A percentile compares a stretch with the other conserved stretches of the same genome.
These are phyloP conservation scores for Thaumetopoea pityocampa DNA, from an alignment of 1,140 invertebrate species.

Conservation along the genomic window DNA sequence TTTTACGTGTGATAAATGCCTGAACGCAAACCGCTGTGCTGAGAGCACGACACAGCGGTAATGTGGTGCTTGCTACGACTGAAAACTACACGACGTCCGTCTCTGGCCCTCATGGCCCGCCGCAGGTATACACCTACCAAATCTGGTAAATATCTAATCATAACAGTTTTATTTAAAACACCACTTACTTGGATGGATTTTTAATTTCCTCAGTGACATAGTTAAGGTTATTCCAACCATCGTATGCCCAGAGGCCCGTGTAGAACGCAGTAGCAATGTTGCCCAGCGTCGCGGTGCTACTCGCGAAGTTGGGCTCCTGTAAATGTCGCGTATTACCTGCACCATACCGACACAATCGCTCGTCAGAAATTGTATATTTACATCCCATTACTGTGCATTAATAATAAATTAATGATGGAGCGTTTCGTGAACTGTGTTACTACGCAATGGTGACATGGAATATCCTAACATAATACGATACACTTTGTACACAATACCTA, in stretches of 20 bases:
- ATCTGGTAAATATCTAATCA: neutral
- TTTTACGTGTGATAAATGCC: no score
- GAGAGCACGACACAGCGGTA: no score
- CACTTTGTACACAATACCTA: no score
- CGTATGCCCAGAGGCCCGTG: slow-evolving; percentile 98
- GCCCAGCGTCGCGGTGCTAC: slow-evolving; percentile 87
- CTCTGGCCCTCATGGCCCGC: no score
- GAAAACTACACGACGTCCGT: no score
- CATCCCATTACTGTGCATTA: slow-evolving; percentile 41
- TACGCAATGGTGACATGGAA: no score
- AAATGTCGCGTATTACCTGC: slow-evolving; percentile 93
- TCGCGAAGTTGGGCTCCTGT: slow-evolving; percentile 85
- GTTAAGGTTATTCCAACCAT: slow-evolving; percentile 99
- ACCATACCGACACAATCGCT: slow-evolving; percentile 71
- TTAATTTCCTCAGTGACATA: slow-evolving; percentile 99
- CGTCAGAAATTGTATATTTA: slow-evolving; percentile 60
- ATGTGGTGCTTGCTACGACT: no score
- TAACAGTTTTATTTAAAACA: neutral
- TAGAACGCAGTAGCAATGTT: slow-evolving; percentile 97
- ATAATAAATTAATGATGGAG: slow-evolving; percentile 15
- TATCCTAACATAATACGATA: no score
- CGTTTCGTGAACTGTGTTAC: no score
- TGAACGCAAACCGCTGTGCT: no score
- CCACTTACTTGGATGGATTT: slow-evolving; percentile 93
- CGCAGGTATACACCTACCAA: neutral